Evolutionary conservation across 2,113 vertebrate genomes (phyloP).

Genomic region (Ivindomyrus marchei): DNA sequence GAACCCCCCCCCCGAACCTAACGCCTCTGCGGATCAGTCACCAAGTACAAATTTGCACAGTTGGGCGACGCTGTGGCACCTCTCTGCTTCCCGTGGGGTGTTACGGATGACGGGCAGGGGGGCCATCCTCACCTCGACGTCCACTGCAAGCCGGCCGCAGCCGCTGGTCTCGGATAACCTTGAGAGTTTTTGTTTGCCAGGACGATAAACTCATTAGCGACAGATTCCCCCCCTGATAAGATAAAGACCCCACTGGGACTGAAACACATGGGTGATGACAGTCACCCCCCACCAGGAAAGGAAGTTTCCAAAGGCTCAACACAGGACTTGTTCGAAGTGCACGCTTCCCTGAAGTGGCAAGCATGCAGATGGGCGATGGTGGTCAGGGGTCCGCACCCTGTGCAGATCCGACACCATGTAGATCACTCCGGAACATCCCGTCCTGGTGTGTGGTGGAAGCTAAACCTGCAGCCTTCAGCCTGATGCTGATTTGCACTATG

Average conservation of each 20-base stretch:
- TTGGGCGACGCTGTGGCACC: neutral
- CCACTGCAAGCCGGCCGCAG: neutral
- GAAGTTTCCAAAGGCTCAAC: slow-evolving; percentile 34
- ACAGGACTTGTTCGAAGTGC: neutral
- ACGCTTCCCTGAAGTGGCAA: neutral
- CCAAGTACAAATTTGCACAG: neutral
- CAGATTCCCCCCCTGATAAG: slow-evolving; percentile 31
- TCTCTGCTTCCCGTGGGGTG: neutral
- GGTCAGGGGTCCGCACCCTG: neutral
- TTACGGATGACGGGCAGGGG: neutral
- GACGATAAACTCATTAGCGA: slow-evolving; percentile 46
- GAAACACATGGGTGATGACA: slow-evolving; percentile 33
- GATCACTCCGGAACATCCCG: neutral
- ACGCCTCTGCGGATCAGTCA: neutral
- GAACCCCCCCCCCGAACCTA: neutral
- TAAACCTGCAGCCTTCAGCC: neutral
- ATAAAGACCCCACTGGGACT: slow-evolving; percentile 39
- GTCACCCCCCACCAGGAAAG: slow-evolving; percentile 50
- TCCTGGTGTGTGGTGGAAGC: neutral
- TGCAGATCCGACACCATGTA: neutral
- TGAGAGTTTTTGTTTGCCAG: slow-evolving; percentile 17
- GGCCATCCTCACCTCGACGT: neutral
- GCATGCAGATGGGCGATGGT: neutral
- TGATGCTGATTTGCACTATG: neutral
- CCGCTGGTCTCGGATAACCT: slow-evolving; percentile 20